phyloP scores from a whole-genome alignment of 2,113 vertebrate species.

The Phyllostomus hastatus region DNA sequence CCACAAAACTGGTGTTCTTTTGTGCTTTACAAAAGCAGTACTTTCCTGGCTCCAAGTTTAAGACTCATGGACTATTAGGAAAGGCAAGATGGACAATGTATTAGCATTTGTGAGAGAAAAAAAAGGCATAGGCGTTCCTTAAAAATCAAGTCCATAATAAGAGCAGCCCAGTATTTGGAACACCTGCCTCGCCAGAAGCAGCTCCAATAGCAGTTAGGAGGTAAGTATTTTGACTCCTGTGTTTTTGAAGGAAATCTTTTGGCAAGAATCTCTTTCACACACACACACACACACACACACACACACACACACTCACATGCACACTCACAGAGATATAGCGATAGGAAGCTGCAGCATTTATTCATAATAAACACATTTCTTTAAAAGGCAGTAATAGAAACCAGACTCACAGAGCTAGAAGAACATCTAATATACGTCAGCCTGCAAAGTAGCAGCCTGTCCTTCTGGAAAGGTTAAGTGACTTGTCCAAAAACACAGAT shows the following conservation, averaged over 20 bases:
- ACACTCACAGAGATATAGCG: neutral
- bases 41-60: constrained; percentile 80
- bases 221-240: constrained; percentile 38
- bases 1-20: constrained; percentile 78
- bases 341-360: neutral
- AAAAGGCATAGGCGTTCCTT: constrained; percentile 66
- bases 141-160: constrained; percentile 55
- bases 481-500: neutral
- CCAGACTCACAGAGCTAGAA: neutral
- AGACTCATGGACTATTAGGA: constrained; percentile 78
- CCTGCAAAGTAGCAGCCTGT: neutral
- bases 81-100: constrained; percentile 69
- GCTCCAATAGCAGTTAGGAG: constrained; percentile 54
- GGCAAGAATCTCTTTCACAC: neutral
- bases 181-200: constrained; percentile 38
- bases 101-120: constrained; percentile 64
- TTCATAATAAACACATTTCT: neutral
- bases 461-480: neutral
- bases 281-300: too few species aligned
- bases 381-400: neutral
- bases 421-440: neutral
- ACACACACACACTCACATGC: rapidly evolving
- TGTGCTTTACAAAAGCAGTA: constrained; percentile 79
- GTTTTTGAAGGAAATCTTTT: neutral
- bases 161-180: constrained; percentile 57